These are phyloP conservation scores for Danaus melanippus DNA, from an alignment of 1,140 invertebrate species.

Conservation along the genomic window DNA sequence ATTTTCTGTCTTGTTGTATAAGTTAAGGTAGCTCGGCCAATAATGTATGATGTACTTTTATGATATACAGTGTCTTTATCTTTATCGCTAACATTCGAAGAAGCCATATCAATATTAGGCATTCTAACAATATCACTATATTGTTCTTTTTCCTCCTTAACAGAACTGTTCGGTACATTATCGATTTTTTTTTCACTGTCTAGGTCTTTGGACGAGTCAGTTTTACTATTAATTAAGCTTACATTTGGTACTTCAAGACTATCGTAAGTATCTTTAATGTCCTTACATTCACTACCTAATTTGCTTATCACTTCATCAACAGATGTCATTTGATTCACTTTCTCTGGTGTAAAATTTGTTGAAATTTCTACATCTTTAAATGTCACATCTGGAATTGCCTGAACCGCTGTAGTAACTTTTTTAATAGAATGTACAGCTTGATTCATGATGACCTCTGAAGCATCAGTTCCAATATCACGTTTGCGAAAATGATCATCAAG, in stretches of 20 bases:
- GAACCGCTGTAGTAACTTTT: constrained; percentile 22
- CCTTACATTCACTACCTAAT: constrained; percentile 15
- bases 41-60: constrained; percentile 46
- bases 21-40: constrained; percentile 51
- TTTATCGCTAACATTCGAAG: constrained; percentile 23
- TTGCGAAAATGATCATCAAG: constrained; percentile 32
- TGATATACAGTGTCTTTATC: constrained; percentile 24
- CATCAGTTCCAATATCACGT: constrained; percentile 14
- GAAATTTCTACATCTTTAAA: constrained; percentile 30
- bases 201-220: constrained; percentile 32
- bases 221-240: constrained; percentile 48
- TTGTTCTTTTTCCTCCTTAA: too few relatives aligned
- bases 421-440: constrained; percentile 11
- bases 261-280: constrained; percentile 39
- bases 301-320: constrained; percentile 23
- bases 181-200: too few relatives aligned
- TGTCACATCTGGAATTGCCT: constrained; percentile 18
- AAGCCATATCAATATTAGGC: constrained; percentile 20
- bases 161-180: too few relatives aligned
- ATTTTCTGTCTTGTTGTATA: constrained; percentile 62
- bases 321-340: constrained; percentile 34
- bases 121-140: too few relatives aligned
- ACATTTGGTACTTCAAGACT: constrained; percentile 62
- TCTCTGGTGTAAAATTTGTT: constrained; percentile 28
- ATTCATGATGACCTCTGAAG: constrained; percentile 13